Evolutionary conservation across 2,113 vertebrate species (phyloP), one percentile per base, ranked within the genome.

Genomic region (Nesoenas mayeri): DNA sequence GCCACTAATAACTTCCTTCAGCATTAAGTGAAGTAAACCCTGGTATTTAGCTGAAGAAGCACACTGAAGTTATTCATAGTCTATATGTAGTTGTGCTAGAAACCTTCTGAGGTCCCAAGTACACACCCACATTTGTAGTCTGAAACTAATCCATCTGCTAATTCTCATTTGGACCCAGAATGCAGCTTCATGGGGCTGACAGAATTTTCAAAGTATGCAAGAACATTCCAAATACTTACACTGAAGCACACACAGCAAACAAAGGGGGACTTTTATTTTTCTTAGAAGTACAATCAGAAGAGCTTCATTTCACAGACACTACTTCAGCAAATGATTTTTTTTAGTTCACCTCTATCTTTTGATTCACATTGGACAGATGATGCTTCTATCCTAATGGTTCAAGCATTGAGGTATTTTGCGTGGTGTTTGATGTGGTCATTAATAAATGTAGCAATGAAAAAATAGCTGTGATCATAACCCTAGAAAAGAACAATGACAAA

Each of bases 401-500:
- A 99, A 51, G 98, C 99, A 26, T 98, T 99, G 89, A 99, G 98
- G 96, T 98, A 99, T 96, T 99, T 99, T 91, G 99, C 98, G 36
- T 99, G 99, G 72, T 99, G 99, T 84, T 98, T 98, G 98, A 99
- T 98, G 98, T 99, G 99, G 92, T 99, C 99, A 11, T 97, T 96
- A 85, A 99, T 98, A 96, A 99, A 99, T 2, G 99, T 99, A 88
- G 98, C 98, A 72, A 99, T 98, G 96, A 99, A 99, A 98, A 97
- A 99, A 97, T 99, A 99, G 98, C 99, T 99, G 97, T 99, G 99
- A 96, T 99, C 99, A 0, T 99, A 99, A 72, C 99, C 99, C 99
- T 99, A 90, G 75, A 40, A 80, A 83, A 95, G n/a, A 73, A 32
- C 3, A 80, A 42, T 2, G 77, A 42, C 12, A 82, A 60, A 89